phyloP scores from a whole-genome alignment of 2,888 invertebrate genomes.

The Drosophila demipolita region DNA sequence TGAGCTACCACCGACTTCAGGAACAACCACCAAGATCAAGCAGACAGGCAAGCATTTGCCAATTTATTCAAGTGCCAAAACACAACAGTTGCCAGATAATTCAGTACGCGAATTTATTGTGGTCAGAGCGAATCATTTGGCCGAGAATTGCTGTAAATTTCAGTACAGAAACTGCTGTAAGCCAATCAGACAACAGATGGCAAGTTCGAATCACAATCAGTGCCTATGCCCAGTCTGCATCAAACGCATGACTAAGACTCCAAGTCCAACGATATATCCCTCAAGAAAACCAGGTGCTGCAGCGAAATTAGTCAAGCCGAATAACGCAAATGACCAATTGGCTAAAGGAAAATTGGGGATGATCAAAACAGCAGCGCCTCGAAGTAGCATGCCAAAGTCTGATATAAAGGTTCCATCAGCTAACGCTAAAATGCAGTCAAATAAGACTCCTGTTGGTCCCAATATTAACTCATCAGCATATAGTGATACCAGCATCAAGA shows the following conservation, averaged over 20 bases:
- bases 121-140: neutral
- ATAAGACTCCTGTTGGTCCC: neutral
- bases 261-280: neutral
- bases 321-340: neutral
- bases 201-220: neutral
- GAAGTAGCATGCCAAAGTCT: neutral
- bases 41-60: neutral
- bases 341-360: neutral
- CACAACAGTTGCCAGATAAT: neutral
- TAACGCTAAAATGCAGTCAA: neutral
- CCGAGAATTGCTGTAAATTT: neutral
- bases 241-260: neutral
- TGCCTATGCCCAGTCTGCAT: constrained; percentile 1
- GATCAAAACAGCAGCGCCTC: neutral
- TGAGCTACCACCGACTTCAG: neutral
- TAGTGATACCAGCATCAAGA: neutral
- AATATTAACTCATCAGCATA: neutral
- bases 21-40: neutral
- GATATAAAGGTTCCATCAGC: neutral
- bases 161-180: neutral
- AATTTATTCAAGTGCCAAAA: neutral
- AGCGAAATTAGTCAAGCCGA: neutral
- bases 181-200: neutral
- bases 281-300: neutral
- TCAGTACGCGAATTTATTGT: neutral